Conservation (phyloP, 53 echinoderm and acorn worm species). For the Stichopus horrens region DNA sequence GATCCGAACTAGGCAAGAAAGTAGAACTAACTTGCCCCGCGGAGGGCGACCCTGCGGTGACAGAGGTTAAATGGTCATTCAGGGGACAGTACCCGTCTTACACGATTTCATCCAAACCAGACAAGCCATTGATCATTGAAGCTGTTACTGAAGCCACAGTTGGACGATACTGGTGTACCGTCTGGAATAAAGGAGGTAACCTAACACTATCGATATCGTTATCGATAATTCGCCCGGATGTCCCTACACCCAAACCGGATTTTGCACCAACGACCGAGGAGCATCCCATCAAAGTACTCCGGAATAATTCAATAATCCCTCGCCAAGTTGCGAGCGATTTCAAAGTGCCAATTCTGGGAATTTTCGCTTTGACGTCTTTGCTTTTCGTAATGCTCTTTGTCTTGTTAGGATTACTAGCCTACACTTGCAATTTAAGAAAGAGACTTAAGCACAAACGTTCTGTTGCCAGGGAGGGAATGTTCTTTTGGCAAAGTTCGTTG, state of each 20-base stretch:
- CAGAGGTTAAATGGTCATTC: conserved; percentile 44
- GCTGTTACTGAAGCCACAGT: conserved; percentile 27
- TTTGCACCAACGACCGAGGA: not conserved
- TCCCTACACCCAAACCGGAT: not conserved
- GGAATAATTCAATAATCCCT: conserved; percentile 1
- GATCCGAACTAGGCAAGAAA: not conserved
- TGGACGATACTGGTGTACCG: conserved; percentile 43
- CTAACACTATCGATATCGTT: conserved; percentile 36
- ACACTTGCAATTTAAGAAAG: conserved; percentile 35
- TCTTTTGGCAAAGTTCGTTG: conserved; percentile 31
- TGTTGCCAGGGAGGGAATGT: conserved; percentile 12
- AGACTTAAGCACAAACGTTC: conserved; percentile 30
- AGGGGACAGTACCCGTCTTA: conserved; percentile 35
- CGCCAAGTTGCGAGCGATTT: conserved; percentile 14
- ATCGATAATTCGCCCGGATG: conserved; percentile 6
- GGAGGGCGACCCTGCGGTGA: conserved; percentile 20
- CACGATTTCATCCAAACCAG: conserved; percentile 37
- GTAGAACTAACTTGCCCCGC: conserved; percentile 41
- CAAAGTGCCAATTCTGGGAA: conserved; percentile 41
- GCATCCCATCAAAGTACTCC: not conserved
- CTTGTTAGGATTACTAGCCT: conserved; percentile 20
- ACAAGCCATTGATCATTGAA: conserved; percentile 38
- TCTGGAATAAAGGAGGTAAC: conserved; percentile 47
- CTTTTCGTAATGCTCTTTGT: conserved; percentile 27
- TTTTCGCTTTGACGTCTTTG: conserved; percentile 32